Evolutionary conservation across 2,888 invertebrate species (phyloP).

Genomic region (Spicauda simplicius): DNA sequence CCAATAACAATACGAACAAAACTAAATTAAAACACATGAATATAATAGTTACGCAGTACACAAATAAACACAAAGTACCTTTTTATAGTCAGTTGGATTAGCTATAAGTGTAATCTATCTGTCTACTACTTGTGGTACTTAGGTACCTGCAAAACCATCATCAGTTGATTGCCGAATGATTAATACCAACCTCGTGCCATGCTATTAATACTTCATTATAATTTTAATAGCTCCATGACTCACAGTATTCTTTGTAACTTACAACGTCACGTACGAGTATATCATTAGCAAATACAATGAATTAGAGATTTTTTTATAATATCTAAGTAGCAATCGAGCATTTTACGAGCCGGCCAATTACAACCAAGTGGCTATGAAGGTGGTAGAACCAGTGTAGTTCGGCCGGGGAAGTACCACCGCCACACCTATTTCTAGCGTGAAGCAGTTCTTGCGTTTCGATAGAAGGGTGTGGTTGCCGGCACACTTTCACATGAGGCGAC

Average conservation of each 20-base stretch:
- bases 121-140: not conserved
- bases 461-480: no score
- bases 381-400: no score
- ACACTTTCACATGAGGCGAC: no score
- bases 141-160: slow-evolving; percentile 6
- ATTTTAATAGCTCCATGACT: slow-evolving; percentile 45
- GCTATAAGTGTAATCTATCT: no score
- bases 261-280: not conserved
- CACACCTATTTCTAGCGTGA: no score
- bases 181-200: slow-evolving; percentile 4
- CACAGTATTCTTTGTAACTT: slow-evolving; percentile 37
- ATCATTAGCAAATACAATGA: not conserved
- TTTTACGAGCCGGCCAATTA: no score
- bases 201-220: slow-evolving; percentile 22
- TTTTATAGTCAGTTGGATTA: not conserved
- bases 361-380: no score
- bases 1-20: not conserved
- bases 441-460: no score
- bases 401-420: no score
- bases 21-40: not conserved
- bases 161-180: slow-evolving; percentile 12
- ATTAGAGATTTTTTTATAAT: not conserved
- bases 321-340: not conserved
- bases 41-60: no score
- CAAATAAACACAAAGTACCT: not conserved